These are phyloP conservation scores for Theretra japonica DNA, from an alignment of 2,888 invertebrate genomes.

Conservation along the genomic window DNA sequence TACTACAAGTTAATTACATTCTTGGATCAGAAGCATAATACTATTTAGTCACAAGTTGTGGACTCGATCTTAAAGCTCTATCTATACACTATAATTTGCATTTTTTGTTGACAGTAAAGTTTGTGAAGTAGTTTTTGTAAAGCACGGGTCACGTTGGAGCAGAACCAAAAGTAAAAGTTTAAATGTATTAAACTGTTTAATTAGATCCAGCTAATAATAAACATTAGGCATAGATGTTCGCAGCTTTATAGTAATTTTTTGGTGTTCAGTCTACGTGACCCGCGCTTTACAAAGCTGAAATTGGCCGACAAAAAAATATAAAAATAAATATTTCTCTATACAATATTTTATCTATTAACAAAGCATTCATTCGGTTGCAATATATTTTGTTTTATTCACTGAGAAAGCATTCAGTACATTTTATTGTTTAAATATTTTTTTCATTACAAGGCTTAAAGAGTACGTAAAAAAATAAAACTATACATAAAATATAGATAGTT, in stretches of 20 bases:
- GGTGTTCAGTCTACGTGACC: background rate
- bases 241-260: no score
- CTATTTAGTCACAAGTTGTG: slow-evolving; percentile 18
- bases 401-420: background rate
- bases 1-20: slow-evolving; percentile 60
- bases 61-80: slow-evolving; percentile 1
- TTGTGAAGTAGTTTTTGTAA: no score
- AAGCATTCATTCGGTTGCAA: background rate
- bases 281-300: background rate
- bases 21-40: slow-evolving; percentile 55
- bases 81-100: background rate
- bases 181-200: background rate
- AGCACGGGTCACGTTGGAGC: background rate
- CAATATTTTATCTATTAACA: background rate
- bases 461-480: background rate
- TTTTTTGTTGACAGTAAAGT: background rate
- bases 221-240: no score
- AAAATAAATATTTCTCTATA: background rate
- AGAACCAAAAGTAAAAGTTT: background rate
- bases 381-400: background rate
- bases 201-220: no score
- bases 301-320: background rate
- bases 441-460: background rate
- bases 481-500: background rate
- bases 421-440: background rate